A percentile compares a stretch with the other conserved stretches of the same genome.
These are phyloP conservation scores for Paratilapia polleni DNA, from an alignment of 2,113 vertebrate genomes.

Conservation along the genomic window DNA sequence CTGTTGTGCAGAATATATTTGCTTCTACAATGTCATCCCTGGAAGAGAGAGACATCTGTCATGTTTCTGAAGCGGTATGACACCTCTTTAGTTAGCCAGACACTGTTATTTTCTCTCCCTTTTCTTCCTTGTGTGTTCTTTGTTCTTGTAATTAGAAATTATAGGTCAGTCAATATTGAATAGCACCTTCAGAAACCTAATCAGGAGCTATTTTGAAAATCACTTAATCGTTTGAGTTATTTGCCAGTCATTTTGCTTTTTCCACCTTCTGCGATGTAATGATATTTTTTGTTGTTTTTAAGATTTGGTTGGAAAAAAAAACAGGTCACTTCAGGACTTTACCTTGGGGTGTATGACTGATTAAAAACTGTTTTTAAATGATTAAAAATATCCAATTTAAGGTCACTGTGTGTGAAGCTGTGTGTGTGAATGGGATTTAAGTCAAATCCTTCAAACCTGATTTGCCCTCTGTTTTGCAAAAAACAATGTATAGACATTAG, in stretches of 20 bases:
- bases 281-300: neutral
- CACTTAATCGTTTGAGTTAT: neutral
- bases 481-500: neutral
- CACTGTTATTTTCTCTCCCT: neutral
- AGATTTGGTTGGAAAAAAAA: neutral
- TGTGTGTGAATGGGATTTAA: neutral
- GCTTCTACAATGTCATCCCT: neutral
- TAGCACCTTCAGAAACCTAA: neutral
- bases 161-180: neutral
- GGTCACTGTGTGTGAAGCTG: neutral
- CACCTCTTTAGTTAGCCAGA: slow-evolving; percentile 8
- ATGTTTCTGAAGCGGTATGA: neutral
- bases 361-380: neutral
- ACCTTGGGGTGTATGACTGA: neutral
- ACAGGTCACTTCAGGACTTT: neutral
- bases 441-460: neutral
- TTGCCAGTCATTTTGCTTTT: neutral
- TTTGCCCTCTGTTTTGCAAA: neutral
- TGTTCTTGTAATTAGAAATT: neutral
- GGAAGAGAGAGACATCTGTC: slow-evolving; percentile 20
- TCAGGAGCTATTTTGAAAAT: neutral
- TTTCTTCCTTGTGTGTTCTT: neutral
- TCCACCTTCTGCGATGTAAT: neutral
- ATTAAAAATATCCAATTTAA: neutral
- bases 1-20: neutral